Base-by-base conservation (phyloP, 2,113 vertebrate genomes). In the Triplophysa siluroides region DNA sequence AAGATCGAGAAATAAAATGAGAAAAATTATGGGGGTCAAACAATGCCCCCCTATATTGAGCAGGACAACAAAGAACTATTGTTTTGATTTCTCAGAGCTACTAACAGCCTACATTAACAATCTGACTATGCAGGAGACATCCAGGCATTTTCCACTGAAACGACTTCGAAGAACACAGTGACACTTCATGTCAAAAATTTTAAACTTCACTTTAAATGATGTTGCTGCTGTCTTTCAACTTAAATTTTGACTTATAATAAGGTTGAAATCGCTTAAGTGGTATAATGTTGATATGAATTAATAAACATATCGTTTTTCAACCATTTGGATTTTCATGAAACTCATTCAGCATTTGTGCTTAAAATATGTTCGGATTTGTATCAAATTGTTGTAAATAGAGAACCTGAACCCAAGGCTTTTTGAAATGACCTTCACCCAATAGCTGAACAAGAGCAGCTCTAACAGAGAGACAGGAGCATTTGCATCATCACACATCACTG, bases 401-500 rank as follows among this genome's bases (percentile, higher is more conserved):
- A 38, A 26, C 67, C 3, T 29, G 16, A 70, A 70, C 7, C 41
- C 43, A 50, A 24, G 23, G 69, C 13, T 74, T 62, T 45, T 38
- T 62, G 54, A 78, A 52, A 33, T 1, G 52, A 74, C 72, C 74
- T 52, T 50, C 19, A 29, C 29, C 56, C 65, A 26, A 1, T 21
- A 58, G 76, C 19, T 18, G 63, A 56, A 38, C 54, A 23, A 19
- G 61, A 63, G 60, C 67, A 7, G 68, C 45, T 52, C 56, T 21
- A n/a, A 61, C 56, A 4, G 68, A 54, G 45, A 70, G 67, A 18
- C 54, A 23, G 47, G 66, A 18, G 19, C 56, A 18, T 16, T 64
- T 7, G 4, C 73, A 64, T 76, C 60, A 52, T 76, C 29, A 64
- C 78, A 72, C 24, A 72, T 72, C 68, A 72, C 58, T 26, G 78